These are phyloP conservation scores for Sciurus vulgaris DNA, from an alignment of 2,797 vertebrate genomes.

Conservation along the genomic window DNA sequence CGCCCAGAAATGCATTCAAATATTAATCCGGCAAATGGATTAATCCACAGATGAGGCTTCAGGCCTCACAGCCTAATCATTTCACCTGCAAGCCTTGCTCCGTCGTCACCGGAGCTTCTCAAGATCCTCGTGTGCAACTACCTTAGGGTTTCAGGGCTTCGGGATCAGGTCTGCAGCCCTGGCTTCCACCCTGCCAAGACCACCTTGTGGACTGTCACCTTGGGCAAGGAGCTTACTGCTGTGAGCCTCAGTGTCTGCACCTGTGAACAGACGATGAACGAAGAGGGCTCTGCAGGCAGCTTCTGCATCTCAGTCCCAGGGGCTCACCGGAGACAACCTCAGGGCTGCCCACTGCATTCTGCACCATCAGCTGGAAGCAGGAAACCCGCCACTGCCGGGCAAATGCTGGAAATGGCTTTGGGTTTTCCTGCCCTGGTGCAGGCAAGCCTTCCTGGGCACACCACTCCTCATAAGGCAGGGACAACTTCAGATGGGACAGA, in stretches of 20 bases:
- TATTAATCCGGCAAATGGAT: too few species aligned
- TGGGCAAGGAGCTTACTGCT: fast-evolving
- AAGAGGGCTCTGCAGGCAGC: fast-evolving
- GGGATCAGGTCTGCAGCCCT: background rate
- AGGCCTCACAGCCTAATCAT: too few species aligned
- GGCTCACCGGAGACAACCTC: fast-evolving
- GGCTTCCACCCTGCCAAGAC: background rate
- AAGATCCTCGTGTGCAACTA: too few species aligned
- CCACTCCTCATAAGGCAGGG: fast-evolving
- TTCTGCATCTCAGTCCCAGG: background rate
- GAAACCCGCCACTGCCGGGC: too few species aligned
- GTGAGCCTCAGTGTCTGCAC: background rate
- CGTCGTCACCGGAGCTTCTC: too few species aligned
- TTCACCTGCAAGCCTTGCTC: too few species aligned
- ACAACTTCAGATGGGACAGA: fast-evolving
- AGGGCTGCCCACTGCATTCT: too few species aligned
- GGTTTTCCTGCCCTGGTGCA: background rate
- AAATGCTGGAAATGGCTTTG: too few species aligned
- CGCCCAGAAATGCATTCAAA: too few species aligned
- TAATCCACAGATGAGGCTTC: too few species aligned
- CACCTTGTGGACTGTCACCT: too few species aligned
- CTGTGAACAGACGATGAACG: background rate
- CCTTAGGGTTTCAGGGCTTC: too few species aligned
- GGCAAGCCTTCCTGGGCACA: background rate
- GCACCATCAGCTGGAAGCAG: background rate